Base-by-base conservation (phyloP, 2,113 vertebrate genomes). In the Herpailurus yagouaroundi region DNA sequence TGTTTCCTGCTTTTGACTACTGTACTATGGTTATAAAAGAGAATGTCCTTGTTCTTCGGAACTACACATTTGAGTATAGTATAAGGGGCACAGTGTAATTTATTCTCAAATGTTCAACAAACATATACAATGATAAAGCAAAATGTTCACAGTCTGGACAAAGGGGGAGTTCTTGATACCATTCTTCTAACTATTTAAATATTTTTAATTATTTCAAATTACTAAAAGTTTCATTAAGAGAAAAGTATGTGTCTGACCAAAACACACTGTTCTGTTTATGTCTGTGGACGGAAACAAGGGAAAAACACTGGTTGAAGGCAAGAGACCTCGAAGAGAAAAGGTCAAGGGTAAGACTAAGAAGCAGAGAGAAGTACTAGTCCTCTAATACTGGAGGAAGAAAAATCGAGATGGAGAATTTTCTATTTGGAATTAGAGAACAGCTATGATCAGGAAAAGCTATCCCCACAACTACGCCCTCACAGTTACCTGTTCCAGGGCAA, bases 41-140 rank as follows among this genome's bases (percentile, higher is more conserved):
- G 18, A 71, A 69, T 23, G 10, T 36, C 23, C 38, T 74, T 77
- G 45, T 27, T 73, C 69, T 87, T 63, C 68, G 29, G 45, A 91
- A 84, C 80, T 29, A 81, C 9, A 48, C n/a, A 87, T 10, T 33
- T 25, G 23, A 31, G 41, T 60, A 33, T 50, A 9, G 45, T 45
- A 45, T 45, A 83, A 76, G 15, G 52, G 45, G 12, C n/a, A 68
- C 25, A 18, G 31, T 41, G 1, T 80, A 31, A 68, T 27, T 66
- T 76, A 86, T 36, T 81, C 69, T 63, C 87, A 71, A 86, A 74
- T 96, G 45, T 57, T 84, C 71, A 68, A 74, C 15, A 92, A 80
- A 88, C 27, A 63, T 8, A 68, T 14, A 48, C 12, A 50, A 23
- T 3, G 8, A 52, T 38, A 95, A 64, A 38, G 48, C 55, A 52